Evolutionary conservation across 2,797 vertebrate species (phyloP), one percentile per base, ranked within the genome.

Genomic region (Babyrousa celebensis): DNA sequence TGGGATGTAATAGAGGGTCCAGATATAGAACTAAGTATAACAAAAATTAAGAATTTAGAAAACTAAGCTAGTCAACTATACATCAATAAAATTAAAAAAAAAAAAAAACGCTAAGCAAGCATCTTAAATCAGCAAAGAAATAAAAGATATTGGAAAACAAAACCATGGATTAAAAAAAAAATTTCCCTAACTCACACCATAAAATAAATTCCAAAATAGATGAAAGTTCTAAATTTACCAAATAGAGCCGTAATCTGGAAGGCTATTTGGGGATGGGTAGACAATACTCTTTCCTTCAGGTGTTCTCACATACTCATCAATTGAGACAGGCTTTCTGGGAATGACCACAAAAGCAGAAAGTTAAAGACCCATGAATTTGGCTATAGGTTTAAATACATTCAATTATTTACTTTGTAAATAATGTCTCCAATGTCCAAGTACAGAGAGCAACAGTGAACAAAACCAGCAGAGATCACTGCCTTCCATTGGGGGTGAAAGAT

Each of bases 201-300:
- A 70, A 92, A 62, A 68, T 67, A 88, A 25, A 95, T 93, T 83
- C 27, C 17, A 91, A 93, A 91, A 29, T 25, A 67, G 67, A 79
- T 70, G 68, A 83, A 79, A 93, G 56, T 65, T 74, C 9, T 63
- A 72, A 89, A 40, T 43, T 20, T 17, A 40, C 7, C 68, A 87
- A 92, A 90, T 36, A 32, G 1, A 91, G 12, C 17, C 63, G 17
- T 71, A 63, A 54, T 70, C 54, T 84, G 32, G 29, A 80, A 88
- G 36, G 48, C 12, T 20, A 1, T 40, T 12, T 40, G 32, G 23
- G 72, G 36, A 4, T 25, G 72, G n/a, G 18, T 16, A 65, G 58
- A 56, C 27, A 75, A 12, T 17, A 14, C 58, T n/a, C 1, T 10
- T 32, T 63, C 58, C 58, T 52, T n/a, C 58, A 2, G 0, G 4